Evolutionary conservation across 1,140 invertebrate species (phyloP).

Genomic region (Drosophila repletoides): DNA sequence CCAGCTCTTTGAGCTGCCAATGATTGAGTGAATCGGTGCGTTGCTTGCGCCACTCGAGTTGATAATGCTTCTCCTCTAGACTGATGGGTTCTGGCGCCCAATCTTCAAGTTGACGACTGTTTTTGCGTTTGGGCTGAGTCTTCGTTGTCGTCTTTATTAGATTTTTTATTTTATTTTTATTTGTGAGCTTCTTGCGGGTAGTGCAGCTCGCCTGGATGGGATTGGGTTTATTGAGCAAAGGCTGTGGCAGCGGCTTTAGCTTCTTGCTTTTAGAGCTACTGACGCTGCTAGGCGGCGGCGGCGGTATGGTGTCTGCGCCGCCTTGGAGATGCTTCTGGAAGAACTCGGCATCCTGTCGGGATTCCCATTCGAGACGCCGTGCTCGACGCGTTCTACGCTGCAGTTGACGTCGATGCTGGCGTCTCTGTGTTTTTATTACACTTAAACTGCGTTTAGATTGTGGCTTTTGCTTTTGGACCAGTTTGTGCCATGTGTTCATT

Average conservation of each 20-base stretch:
- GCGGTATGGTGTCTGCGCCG: no score
- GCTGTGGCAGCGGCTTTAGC: neutral
- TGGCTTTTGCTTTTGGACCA: neutral
- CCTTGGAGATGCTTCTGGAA: slow-evolving; percentile 35
- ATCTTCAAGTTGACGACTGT: neutral
- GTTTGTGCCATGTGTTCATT: neutral
- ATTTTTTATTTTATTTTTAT: neutral
- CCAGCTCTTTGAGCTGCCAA: slow-evolving; percentile 28
- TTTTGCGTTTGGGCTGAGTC: neutral
- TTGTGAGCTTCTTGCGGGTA: neutral
- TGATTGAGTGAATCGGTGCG: slow-evolving; percentile 36
- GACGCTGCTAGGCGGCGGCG: no score
- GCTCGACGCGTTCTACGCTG: slow-evolving; percentile 13
- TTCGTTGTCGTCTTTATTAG: neutral
- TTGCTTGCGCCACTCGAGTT: slow-evolving; percentile 43
- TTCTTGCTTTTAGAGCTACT: no score
- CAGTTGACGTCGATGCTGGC: slow-evolving; percentile 6
- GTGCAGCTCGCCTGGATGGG: no score
- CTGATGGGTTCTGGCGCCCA: slow-evolving; percentile 44
- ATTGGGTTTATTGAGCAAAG: no score
- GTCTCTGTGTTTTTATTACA: slow-evolving; percentile 11
- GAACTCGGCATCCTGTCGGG: slow-evolving; percentile 43
- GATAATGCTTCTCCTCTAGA: neutral
- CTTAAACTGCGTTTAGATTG: neutral
- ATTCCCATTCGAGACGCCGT: slow-evolving; percentile 45